A percentile compares a stretch with the other conserved stretches of the same genome.
phyloP scores from a whole-genome alignment of 2,797 vertebrate species.

The Mus spretus region DNA sequence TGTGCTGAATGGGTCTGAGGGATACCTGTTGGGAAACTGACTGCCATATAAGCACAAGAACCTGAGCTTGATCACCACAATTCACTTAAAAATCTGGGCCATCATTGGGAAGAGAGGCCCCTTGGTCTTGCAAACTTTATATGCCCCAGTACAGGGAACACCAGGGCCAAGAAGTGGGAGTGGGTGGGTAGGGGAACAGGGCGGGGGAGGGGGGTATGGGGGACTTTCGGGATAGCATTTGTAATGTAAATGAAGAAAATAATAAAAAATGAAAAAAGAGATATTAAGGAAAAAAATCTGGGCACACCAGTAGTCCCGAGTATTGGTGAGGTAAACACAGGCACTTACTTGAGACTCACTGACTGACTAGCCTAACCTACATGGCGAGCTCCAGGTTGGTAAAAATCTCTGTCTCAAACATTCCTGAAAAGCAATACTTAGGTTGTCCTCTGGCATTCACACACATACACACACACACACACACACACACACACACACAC shows the following conservation, averaged over 20 bases:
- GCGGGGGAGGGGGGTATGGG: no score
- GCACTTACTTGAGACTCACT: neutral
- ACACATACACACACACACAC: neutral
- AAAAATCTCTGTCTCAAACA: neutral
- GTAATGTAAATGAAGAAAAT: no score
- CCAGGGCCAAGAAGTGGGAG: no score
- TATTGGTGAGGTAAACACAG: neutral
- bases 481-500: neutral
- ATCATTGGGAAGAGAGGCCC: no score
- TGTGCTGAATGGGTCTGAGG: neutral
- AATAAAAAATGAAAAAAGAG: no score
- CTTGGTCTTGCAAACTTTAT: no score
- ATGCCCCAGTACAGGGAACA: no score
- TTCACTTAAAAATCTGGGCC: neutral
- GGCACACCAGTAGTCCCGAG: neutral
- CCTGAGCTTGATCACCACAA: neutral
- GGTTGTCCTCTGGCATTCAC: neutral
- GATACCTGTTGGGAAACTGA: neutral
- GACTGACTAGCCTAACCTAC: neutral
- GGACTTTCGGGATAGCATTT: no score
- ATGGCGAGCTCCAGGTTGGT: neutral
- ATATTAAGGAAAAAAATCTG: neutral
- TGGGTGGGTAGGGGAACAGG: no score
- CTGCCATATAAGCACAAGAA: neutral
- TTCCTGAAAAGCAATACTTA: neutral